phyloP scores from a whole-genome alignment of 2,888 invertebrate species.

The Gonocerus acuteangulatus region DNA sequence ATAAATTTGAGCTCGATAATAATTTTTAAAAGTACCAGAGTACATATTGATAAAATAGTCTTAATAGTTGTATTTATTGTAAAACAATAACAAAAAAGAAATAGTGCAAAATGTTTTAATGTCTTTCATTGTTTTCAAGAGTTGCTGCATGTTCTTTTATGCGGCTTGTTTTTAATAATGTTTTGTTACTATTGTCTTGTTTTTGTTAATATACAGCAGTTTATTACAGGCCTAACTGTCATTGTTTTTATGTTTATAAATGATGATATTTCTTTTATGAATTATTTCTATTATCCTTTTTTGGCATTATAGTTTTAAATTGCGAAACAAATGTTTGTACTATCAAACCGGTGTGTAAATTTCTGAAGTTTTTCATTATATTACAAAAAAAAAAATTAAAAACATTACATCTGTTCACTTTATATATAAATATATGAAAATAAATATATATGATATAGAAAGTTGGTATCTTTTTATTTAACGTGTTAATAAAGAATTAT shows the following conservation, averaged over 20 bases:
- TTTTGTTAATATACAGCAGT: constrained; percentile 13
- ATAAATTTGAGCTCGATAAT: not conserved
- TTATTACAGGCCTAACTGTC: constrained; percentile 18
- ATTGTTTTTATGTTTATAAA: too few species aligned
- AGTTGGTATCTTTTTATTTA: constrained; percentile 35
- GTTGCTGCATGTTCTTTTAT: not conserved
- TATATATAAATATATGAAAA: constrained; percentile 20
- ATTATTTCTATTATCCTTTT: not conserved
- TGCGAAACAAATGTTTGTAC: not conserved
- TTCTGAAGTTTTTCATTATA: constrained; percentile 4
- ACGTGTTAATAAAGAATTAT: constrained; percentile 36
- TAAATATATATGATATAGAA: constrained; percentile 34
- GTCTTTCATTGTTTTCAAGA: constrained; percentile 27
- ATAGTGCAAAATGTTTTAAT: constrained; percentile 21
- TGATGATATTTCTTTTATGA: not conserved
- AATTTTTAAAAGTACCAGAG: not conserved
- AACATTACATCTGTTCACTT: constrained; percentile 23
- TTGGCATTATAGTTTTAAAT: not conserved
- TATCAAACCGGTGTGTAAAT: not conserved
- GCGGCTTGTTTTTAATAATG: constrained; percentile 23
- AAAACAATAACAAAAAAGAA: constrained; percentile 5
- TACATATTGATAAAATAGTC: not conserved
- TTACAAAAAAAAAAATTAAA: not conserved
- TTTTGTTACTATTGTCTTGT: constrained; percentile 28
- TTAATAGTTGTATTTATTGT: constrained; percentile 13